Percentiles rank a stretch among this genome's conserved stretches.
Conservation (phyloP, 2,113 vertebrate species). For the Amblyopsis rosae region DNA sequence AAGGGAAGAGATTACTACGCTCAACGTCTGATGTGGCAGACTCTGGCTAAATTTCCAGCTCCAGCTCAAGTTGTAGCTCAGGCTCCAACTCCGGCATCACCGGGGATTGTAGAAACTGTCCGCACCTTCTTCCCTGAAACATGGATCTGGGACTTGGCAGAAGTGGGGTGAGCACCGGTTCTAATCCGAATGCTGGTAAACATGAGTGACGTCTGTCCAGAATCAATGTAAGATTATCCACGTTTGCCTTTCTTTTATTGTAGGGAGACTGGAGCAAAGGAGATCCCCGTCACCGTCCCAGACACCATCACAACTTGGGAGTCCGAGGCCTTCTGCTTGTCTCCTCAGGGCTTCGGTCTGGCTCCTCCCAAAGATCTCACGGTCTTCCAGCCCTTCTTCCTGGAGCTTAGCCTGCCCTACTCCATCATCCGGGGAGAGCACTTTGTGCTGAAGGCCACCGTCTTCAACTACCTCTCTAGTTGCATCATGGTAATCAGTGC, state of each 20-base stretch:
- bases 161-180: slow-evolving; percentile 72
- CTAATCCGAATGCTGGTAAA: too few relatives aligned
- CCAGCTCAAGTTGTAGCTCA: not conserved
- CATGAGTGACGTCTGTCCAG: not conserved
- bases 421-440: slow-evolving; percentile 84
- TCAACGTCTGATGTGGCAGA: rapidly evolving
- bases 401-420: slow-evolving; percentile 86
- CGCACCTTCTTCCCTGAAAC: slow-evolving; percentile 86
- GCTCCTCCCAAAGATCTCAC: slow-evolving; percentile 74
- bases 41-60: not conserved
- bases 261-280: slow-evolving; percentile 75
- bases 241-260: not conserved
- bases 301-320: slow-evolving; percentile 92
- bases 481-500: slow-evolving; percentile 80
- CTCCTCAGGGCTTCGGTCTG: slow-evolving; percentile 80
- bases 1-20: slow-evolving; percentile 45
- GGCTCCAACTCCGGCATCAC: not conserved
- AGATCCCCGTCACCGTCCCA: slow-evolving; percentile 75
- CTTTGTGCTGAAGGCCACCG: slow-evolving; percentile 84
- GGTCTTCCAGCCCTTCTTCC: slow-evolving; percentile 88
- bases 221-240: not conserved
- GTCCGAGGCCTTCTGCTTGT: slow-evolving; percentile 83
- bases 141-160: slow-evolving; percentile 84
- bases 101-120: slow-evolving; percentile 37
- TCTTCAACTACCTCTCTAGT: slow-evolving; percentile 82